Conservation (phyloP, 2,888 invertebrate species). For the Seira musarum region DNA sequence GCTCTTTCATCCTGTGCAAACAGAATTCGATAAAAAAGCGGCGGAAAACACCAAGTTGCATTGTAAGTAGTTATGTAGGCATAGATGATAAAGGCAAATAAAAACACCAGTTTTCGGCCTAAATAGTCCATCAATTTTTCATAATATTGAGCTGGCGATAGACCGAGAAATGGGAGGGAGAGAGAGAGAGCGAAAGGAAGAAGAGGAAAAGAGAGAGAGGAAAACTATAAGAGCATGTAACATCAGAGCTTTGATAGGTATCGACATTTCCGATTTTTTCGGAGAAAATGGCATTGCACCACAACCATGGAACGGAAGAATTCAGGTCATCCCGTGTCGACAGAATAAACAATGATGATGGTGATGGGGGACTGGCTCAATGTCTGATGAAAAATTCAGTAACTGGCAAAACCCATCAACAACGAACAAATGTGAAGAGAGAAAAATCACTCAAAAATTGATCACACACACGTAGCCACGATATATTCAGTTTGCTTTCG, state of each 20-base stretch:
- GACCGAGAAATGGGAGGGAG: neutral
- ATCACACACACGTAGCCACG: neutral
- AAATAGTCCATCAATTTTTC: neutral
- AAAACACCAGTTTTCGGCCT: no score
- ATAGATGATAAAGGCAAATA: no score
- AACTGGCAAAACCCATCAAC: neutral
- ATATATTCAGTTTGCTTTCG: no score
- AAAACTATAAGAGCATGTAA: neutral
- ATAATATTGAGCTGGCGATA: no score
- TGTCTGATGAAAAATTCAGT: neutral
- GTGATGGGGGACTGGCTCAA: neutral
- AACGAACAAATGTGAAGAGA: neutral
- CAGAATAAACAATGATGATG: conserved; percentile 3
- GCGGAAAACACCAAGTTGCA: no score
- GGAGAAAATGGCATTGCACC: neutral
- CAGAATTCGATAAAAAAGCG: no score
- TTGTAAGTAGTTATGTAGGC: no score
- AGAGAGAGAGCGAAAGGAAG: neutral
- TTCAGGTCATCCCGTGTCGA: neutral
- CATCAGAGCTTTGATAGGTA: neutral
- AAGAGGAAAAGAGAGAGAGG: neutral
- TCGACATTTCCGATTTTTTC: neutral
- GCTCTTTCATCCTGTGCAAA: no score
- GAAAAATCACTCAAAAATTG: conserved; percentile 1
- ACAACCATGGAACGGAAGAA: neutral